Conservation (phyloP, 1,140 invertebrate genomes). For the Drosophila sp. region DNA sequence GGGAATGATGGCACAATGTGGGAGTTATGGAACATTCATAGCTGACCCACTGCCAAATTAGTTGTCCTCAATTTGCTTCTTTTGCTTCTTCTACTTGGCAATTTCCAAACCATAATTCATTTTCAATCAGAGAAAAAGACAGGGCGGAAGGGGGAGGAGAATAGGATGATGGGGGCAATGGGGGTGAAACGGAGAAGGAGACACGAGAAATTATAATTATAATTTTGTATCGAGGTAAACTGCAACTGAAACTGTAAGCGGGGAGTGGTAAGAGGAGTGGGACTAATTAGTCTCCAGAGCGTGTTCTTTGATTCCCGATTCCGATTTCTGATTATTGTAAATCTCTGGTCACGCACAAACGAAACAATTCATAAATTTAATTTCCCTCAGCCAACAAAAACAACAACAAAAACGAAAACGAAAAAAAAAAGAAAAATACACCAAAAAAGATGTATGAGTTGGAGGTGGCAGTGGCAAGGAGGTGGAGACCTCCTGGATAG, state of each 20-base stretch:
- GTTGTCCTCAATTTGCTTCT: conserved; percentile 32
- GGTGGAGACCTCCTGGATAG: not conserved
- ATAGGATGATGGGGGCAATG: not conserved
- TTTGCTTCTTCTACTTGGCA: not conserved
- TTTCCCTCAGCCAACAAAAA: conserved; percentile 45
- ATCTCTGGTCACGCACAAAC: conserved; percentile 80
- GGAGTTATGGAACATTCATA: not conserved
- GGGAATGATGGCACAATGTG: conserved; percentile 22
- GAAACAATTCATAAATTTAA: conserved; percentile 82
- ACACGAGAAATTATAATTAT: conserved; percentile 78
- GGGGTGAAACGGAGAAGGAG: conserved; percentile 18
- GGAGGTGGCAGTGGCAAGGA: not conserved
- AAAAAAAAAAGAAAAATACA: not conserved
- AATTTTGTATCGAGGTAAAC: conserved; percentile 41
- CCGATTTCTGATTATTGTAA: conserved; percentile 80
- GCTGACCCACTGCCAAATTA: conserved; percentile 46
- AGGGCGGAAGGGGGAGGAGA: not conserved
- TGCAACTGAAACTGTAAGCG: conserved; percentile 4
- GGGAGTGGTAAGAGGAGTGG: not conserved
- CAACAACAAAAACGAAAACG: not conserved
- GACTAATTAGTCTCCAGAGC: conserved; percentile 80
- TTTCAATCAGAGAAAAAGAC: conserved; percentile 44
- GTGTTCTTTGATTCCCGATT: conserved; percentile 78
- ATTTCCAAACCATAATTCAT: conserved; percentile 59
- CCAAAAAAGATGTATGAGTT: not conserved